Evolutionary conservation across 2,888 invertebrate species (phyloP), one percentile per base, ranked within the genome.

Genomic region (Sarcophaga rosellei): DNA sequence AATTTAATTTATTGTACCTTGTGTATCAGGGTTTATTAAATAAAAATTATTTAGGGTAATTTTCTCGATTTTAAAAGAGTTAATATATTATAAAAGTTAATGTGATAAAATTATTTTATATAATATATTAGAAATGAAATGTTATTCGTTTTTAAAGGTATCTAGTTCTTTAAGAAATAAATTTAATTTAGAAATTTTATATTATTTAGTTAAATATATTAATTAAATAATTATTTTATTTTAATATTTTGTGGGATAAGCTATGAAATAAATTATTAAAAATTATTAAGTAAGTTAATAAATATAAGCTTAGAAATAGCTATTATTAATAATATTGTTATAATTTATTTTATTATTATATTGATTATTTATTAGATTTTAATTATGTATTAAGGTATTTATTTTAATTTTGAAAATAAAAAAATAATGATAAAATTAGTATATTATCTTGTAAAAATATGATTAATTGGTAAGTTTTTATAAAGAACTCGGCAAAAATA

Each of bases 1-100:
- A 92, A 94, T 94, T 94, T 94, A 81, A 94, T 92, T 94, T 94
- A 93, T 92, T 94, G 94, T 96, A 95, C 95, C 95, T 96, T 96
- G 95, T 94, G 95, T 95, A 95, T 95, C 94, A 95, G 95, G 95
- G 95, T 94, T 94, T 94, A 94, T 95, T 94, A 94, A 95, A 89
- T 94, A 92, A 89, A 88, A 89, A 89, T 91, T 90, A 89, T 91
- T 90, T 91, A 65, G 69, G 45, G 83, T 92, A 93, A 92, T 93
- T 92, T 94, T 95, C 94, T 94, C 94, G 95, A 95, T 95, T 94
- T 94, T 93, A 94, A 94, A 94, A 94, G 95, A 95, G 94, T 92
- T 95, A 95, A 94, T 93, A 94, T 93, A 91, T 93, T 94, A 95
- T 91, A 90, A 89, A 90, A 89, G 89, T 95, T 95, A 94, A 93